phyloP scores from a whole-genome alignment of 2,797 vertebrate species.

The Tenualosa thibaudeaui region DNA sequence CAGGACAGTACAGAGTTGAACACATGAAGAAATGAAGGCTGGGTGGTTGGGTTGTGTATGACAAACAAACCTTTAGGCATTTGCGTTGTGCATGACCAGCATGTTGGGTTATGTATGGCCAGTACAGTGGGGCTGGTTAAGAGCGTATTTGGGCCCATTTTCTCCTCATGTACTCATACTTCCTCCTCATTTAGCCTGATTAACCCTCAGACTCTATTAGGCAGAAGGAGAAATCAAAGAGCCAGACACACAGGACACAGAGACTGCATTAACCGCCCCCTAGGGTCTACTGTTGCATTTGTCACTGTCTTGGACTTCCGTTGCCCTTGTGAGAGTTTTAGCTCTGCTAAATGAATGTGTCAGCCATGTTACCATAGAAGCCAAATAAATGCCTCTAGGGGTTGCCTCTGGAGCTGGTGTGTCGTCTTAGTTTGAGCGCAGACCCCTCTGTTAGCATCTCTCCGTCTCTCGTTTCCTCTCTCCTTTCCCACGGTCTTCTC shows the following conservation, averaged over 20 bases:
- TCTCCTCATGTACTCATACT: not conserved
- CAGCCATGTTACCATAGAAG: conserved; percentile 12
- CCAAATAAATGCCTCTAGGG: not conserved
- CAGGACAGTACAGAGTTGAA: not conserved
- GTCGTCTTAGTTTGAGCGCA: not conserved
- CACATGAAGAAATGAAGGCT: not conserved
- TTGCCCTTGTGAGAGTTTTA: not conserved
- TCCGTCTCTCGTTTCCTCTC: not conserved
- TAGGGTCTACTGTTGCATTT: not conserved
- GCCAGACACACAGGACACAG: not conserved
- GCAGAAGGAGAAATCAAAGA: not conserved
- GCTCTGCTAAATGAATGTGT: not conserved
- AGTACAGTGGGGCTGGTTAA: not conserved
- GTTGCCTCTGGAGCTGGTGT: not conserved
- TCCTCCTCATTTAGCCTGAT: not conserved
- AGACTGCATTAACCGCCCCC: not conserved
- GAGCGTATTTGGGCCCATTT: not conserved
- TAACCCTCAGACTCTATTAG: conserved; percentile 13
- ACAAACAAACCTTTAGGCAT: no score
- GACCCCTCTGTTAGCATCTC: not conserved
- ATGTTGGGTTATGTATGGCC: not conserved
- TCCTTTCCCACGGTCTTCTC: conserved; percentile 27
- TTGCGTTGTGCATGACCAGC: no score
- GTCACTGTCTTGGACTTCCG: conserved; percentile 3
- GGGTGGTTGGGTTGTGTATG: not conserved